These are phyloP conservation scores for Pseudorhiza aurosa DNA, from an alignment of 30 jellyfish, hydroid and myxozoan genomes.

Conservation along the genomic window DNA sequence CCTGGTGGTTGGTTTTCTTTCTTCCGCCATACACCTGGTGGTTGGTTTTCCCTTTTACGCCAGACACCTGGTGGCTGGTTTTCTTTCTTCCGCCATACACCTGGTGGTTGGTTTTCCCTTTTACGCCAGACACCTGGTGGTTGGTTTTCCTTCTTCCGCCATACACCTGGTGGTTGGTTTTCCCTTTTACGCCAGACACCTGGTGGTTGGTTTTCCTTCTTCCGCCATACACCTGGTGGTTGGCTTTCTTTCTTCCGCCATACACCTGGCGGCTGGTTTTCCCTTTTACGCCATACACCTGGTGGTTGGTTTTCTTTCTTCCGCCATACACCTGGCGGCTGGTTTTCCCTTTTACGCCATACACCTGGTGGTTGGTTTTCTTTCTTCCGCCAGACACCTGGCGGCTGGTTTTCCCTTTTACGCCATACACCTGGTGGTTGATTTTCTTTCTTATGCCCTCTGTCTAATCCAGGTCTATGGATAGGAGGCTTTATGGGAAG, in stretches of 20 bases:
- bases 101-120: conserved; percentile 15
- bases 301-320: conserved; percentile 65
- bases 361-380: conserved; percentile 38
- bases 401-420: conserved; percentile 4
- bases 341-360: conserved; percentile 26
- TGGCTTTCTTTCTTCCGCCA: conserved; percentile 47
- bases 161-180: conserved; percentile 1
- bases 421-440: conserved; percentile 47
- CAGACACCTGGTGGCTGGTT: conserved; percentile 46
- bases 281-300: conserved; percentile 46
- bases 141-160: conserved; percentile 8
- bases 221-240: conserved; percentile 48
- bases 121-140: conserved; percentile 16
- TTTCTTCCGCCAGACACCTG: conserved; percentile 4
- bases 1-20: conserved; percentile 41
- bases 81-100: conserved; percentile 4
- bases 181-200: conserved; percentile 18
- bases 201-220: conserved; percentile 29
- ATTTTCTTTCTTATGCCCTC: conserved; percentile 4
- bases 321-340: conserved; percentile 52
- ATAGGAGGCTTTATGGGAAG: not conserved
- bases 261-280: conserved; percentile 37
- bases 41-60: conserved; percentile 39
- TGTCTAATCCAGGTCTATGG: no score
- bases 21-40: conserved; percentile 46